phyloP scores from a whole-genome alignment of 35 echinoderm and acorn worm genomes.

The Acanthaster planci region DNA sequence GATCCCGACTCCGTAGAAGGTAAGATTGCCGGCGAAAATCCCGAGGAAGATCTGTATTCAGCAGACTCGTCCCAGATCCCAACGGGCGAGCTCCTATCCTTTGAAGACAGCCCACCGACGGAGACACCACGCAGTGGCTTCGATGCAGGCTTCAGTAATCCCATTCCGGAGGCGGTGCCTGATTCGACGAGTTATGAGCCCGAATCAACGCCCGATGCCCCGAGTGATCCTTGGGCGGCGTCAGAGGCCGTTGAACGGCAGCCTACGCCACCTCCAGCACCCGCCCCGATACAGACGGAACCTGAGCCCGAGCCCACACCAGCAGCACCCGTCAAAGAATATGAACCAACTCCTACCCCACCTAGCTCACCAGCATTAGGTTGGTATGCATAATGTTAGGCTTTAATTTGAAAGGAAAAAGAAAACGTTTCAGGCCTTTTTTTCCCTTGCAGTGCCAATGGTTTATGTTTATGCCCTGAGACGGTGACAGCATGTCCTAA shows the following conservation, averaged over 20 bases:
- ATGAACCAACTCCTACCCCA: conserved; percentile 22
- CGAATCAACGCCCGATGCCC: conserved; percentile 1
- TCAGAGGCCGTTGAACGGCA: background rate
- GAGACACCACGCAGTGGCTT: conserved; percentile 30
- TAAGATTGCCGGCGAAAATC: conserved; percentile 50
- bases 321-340: conserved; percentile 20
- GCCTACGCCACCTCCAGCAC: background rate
- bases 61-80: conserved; percentile 53
- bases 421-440: too few species aligned
- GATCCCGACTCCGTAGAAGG: conserved; percentile 39
- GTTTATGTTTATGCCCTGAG: too few species aligned
- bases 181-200: conserved; percentile 13
- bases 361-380: conserved; percentile 41
- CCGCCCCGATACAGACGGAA: background rate
- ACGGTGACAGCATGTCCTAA: too few species aligned
- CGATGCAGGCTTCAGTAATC: conserved; percentile 18
- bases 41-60: conserved; percentile 67
- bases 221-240: conserved; percentile 16
- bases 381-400: background rate
- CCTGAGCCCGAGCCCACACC: conserved; percentile 21
- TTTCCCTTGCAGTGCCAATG: too few species aligned
- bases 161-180: conserved; percentile 20
- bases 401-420: too few species aligned
- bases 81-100: conserved; percentile 49
- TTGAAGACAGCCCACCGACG: conserved; percentile 19